A percentile compares a stretch with the other conserved stretches of the same genome.
These are phyloP conservation scores for Tigriopus japonicus DNA, from an alignment of 1,140 invertebrate species.

Conservation along the genomic window DNA sequence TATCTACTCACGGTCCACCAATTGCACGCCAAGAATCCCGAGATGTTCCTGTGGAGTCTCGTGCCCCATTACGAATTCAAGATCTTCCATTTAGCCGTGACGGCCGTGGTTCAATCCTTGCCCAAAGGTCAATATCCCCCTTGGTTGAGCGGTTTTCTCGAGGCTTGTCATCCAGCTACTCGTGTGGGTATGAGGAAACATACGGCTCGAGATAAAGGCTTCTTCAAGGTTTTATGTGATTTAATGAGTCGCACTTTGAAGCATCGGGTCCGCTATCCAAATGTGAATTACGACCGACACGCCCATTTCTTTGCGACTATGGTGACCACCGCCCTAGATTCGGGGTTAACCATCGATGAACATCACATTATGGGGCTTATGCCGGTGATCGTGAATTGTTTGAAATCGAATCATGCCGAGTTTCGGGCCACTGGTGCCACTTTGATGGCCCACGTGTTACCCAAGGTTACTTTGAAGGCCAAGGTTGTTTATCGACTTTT, in stretches of 20 bases:
- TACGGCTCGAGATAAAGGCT: background rate
- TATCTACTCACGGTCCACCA: background rate
- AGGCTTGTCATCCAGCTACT: background rate
- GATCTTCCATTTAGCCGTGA: background rate
- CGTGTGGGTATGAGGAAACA: background rate
- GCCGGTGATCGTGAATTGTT: background rate
- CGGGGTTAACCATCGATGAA: background rate
- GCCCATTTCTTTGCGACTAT: background rate
- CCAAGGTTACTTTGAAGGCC: background rate
- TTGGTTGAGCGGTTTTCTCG: background rate
- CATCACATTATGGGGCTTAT: background rate
- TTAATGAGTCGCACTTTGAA: background rate
- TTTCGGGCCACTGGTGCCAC: background rate
- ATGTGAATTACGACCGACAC: background rate
- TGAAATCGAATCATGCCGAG: background rate
- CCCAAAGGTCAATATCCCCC: background rate
- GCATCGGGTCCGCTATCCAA: background rate
- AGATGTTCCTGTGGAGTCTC: background rate
- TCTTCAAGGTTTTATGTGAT: background rate
- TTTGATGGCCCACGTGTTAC: background rate
- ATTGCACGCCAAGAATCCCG: background rate
- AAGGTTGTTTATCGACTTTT: background rate
- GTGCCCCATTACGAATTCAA: background rate
- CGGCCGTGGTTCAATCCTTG: background rate
- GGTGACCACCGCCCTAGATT: background rate